Evolutionary conservation across 2,888 invertebrate genomes (phyloP).

Genomic region (Entomobrya multifasciata): DNA sequence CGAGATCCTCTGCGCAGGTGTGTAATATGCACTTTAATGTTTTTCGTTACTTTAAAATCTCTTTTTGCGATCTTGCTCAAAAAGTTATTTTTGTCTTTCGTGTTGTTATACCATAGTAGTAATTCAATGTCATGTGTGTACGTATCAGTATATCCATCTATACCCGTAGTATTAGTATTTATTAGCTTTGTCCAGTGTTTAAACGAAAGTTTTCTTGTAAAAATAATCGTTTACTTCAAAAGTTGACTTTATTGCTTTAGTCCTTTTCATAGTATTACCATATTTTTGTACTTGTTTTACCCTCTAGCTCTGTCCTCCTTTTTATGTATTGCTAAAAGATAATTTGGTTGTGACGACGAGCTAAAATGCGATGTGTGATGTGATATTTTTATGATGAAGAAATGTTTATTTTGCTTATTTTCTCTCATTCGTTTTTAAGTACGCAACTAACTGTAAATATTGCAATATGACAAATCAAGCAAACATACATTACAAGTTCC

Average conservation of each 20-base stretch:
- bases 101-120: too few relatives aligned
- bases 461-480: background rate
- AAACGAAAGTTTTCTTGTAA: too few relatives aligned
- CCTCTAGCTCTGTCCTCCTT: background rate
- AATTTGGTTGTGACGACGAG: too few relatives aligned
- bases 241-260: too few relatives aligned
- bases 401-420: background rate
- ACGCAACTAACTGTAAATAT: too few relatives aligned
- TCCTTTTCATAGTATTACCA: too few relatives aligned
- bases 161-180: too few relatives aligned
- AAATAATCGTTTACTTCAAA: too few relatives aligned
- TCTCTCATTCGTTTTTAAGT: background rate
- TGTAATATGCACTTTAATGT: conserved; percentile 13
- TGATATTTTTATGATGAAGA: background rate
- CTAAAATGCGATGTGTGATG: background rate
- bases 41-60: background rate
- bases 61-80: background rate
- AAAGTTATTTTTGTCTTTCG: background rate
- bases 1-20: conserved; percentile 77
- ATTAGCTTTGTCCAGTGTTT: too few relatives aligned
- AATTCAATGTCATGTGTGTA: too few relatives aligned
- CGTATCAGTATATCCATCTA: too few relatives aligned
- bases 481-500: too few relatives aligned
- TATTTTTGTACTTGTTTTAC: background rate
- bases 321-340: background rate